Base-by-base conservation (phyloP, 1,140 invertebrate species). In the Cydia strobilella region DNA sequence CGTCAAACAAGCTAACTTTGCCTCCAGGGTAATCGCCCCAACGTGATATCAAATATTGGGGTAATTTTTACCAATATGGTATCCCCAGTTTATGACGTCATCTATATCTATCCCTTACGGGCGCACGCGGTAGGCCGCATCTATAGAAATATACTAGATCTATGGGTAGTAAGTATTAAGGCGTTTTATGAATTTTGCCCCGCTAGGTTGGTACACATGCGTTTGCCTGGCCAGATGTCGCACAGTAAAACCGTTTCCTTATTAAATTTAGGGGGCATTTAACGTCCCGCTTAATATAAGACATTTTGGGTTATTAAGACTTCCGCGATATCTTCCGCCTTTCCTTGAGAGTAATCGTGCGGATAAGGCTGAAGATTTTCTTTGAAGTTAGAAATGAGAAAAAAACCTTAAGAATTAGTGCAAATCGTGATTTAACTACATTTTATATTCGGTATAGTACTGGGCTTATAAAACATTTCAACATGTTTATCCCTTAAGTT, bases 221-320 rank as follows among this genome's bases (percentile, higher is more conserved):
- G 65, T 69, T 69, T 23, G 54, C 54, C 35, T 69, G 35, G 39
- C 65, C 77, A 78, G 77, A 78, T 78, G 77, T 76, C 59, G 77
- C 54, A 62, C 71, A 42, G 48, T 69, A 23, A 69, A 35, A 69
- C 63, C 66, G 63, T 39, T 74, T 51, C 54, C 54, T 78, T 78
- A 78, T 78, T 78, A 78, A 78, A 78, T 75, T 75, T 74, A 75
- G 74, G 18, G 71, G 23, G 74, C 48, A 63, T 77, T 77, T 73
- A 75, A 76, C 69, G 65, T 71, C 54, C 62, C 65, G 59, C 62
- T 27, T 77, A 35, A 72, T 71, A 39, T 69, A 39, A 69, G 31
- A 69, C 65, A 39, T 69, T 69, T 69, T 69, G 15, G 65, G 65
- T 69, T 69, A 69, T 69, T 69, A 69, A 69, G 65, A 69, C 31